phyloP scores from a whole-genome alignment of 2,888 invertebrate genomes.

The Pimpla rufipes region DNA sequence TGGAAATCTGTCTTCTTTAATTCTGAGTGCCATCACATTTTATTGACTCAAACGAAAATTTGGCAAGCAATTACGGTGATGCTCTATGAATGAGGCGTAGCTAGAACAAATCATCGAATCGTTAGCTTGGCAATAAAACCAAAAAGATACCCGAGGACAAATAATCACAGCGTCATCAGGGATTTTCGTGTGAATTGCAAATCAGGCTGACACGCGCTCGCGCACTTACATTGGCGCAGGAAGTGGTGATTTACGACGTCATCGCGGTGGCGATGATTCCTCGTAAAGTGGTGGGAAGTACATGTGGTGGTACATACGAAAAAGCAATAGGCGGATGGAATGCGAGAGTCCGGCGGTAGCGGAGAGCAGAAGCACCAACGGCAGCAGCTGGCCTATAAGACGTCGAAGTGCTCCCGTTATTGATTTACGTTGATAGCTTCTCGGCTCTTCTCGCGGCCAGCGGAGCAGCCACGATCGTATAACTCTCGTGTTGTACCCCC shows the following conservation, averaged over 20 bases:
- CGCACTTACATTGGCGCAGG: constrained; percentile 14
- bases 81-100: too few species aligned
- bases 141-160: not conserved
- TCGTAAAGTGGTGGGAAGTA: constrained; percentile 72
- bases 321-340: constrained; percentile 76
- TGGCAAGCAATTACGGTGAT: too few species aligned
- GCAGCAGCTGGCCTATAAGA: constrained; percentile 81
- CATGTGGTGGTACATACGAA: constrained; percentile 46
- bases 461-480: constrained; percentile 46
- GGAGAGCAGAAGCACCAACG: constrained; percentile 63
- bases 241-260: constrained; percentile 76
- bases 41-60: too few species aligned
- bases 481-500: constrained; percentile 41
- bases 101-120: not conserved
- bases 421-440: constrained; percentile 83
- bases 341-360: constrained; percentile 72
- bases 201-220: constrained; percentile 24
- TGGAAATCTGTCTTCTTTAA: too few species aligned
- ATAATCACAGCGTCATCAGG: not conserved
- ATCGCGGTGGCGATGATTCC: constrained; percentile 73
- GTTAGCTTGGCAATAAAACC: not conserved
- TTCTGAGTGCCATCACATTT: too few species aligned
- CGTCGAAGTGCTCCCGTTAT: constrained; percentile 82
- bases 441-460: constrained; percentile 67
- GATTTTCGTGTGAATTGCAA: constrained; percentile 43